A percentile compares a stretch with the other conserved stretches of the same genome.
These are phyloP conservation scores for Nycticryphes semicollaris DNA, from an alignment of 2,113 vertebrate species.

Conservation along the genomic window DNA sequence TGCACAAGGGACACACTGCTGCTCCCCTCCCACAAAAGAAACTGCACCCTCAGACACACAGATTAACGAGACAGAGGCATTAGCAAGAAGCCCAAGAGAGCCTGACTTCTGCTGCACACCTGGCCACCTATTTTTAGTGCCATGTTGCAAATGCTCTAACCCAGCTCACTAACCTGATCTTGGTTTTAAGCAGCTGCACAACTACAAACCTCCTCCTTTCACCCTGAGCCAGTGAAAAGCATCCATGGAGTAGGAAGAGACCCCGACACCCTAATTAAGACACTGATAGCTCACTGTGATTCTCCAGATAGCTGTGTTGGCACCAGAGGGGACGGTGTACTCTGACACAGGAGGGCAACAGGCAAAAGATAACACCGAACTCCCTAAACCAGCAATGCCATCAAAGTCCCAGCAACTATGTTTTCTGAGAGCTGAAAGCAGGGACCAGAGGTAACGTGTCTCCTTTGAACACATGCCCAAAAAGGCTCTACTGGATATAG, in stretches of 20 bases:
- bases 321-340: accelerated
- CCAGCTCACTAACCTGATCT: neutral
- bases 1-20: neutral
- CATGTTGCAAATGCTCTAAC: neutral
- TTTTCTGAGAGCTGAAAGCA: neutral
- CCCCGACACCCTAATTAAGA: neutral
- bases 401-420: accelerated
- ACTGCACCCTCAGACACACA: accelerated
- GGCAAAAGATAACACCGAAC: neutral
- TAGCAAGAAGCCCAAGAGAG: neutral
- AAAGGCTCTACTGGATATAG: neutral
- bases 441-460: accelerated
- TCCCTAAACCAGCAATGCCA: neutral
- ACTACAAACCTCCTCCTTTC: neutral
- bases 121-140: neutral
- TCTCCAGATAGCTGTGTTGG: accelerated
- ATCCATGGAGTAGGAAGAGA: accelerated
- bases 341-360: neutral
- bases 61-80: neutral
- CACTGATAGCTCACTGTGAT: accelerated
- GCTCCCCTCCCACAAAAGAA: neutral
- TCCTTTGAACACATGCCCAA: accelerated
- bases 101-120: neutral
- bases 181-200: neutral
- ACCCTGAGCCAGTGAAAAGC: neutral